Evolutionary conservation across 2,113 vertebrate genomes (phyloP).

Genomic region (Saguinus imperator): DNA sequence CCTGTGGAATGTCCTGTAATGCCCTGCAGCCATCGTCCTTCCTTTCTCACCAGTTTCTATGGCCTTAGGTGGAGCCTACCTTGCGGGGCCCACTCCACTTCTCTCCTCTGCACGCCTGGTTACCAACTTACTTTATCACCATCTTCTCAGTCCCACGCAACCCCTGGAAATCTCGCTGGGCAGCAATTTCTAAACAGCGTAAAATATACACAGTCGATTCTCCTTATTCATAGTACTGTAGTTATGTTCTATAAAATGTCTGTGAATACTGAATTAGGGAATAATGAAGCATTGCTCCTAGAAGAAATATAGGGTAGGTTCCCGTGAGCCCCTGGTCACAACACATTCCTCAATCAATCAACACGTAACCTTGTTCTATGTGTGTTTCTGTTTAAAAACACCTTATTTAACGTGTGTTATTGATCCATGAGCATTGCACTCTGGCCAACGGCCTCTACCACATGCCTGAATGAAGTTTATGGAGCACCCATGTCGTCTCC

Average conservation of each 20-base stretch:
- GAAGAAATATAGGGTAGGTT: neutral
- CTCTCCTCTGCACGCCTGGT: neutral
- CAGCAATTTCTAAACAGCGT: neutral
- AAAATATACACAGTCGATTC: neutral
- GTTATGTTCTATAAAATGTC: neutral
- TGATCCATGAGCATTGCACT: neutral
- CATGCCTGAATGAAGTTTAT: neutral
- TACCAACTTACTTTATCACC: neutral
- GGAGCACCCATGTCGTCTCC: rapidly evolving
- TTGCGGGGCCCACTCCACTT: too few species aligned
- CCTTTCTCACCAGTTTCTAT: neutral
- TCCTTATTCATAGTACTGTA: neutral
- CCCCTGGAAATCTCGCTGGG: neutral
- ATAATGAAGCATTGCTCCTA: neutral
- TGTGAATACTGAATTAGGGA: neutral
- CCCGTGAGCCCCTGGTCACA: neutral
- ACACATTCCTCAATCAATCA: neutral
- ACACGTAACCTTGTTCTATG: neutral
- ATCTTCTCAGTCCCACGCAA: neutral
- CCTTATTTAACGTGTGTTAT: neutral
- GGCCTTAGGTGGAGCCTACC: neutral
- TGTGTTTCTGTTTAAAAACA: neutral
- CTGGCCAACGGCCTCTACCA: neutral
- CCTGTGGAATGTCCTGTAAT: neutral
- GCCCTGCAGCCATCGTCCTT: neutral